These are phyloP conservation scores for Antitype chi DNA, from an alignment of 2,888 invertebrate species.

Conservation along the genomic window DNA sequence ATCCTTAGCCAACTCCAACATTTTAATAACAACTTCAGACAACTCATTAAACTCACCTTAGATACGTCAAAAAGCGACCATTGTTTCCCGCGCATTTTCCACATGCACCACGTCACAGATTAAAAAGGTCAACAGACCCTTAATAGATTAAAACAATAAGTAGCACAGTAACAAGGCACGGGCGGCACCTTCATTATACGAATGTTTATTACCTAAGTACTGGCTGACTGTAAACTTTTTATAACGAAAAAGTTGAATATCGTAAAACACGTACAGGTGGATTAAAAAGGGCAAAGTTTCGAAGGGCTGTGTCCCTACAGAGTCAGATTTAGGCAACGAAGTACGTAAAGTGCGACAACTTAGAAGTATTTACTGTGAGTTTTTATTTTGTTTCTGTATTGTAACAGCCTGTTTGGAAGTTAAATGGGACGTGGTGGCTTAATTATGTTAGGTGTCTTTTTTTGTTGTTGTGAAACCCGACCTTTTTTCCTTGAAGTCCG, in stretches of 20 bases:
- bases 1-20: neutral
- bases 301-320: slow-evolving; percentile 60
- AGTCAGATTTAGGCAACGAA: slow-evolving; percentile 68
- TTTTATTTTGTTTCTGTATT: slow-evolving; percentile 67
- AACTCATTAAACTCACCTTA: slow-evolving; percentile 43
- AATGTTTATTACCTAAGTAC: slow-evolving; percentile 76
- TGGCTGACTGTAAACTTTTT: slow-evolving; percentile 79
- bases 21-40: slow-evolving; percentile 15
- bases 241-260: slow-evolving; percentile 84
- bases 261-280: slow-evolving; percentile 87
- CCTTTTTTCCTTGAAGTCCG: neutral
- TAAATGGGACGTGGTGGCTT: slow-evolving; percentile 62
- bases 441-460: slow-evolving; percentile 47
- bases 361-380: slow-evolving; percentile 64
- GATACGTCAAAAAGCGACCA: slow-evolving; percentile 48
- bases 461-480: slow-evolving; percentile 14
- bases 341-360: slow-evolving; percentile 62
- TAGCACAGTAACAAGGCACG: slow-evolving; percentile 73
- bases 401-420: slow-evolving; percentile 65
- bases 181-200: slow-evolving; percentile 71
- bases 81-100: slow-evolving; percentile 35
- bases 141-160: slow-evolving; percentile 83
- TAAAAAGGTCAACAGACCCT: slow-evolving; percentile 70
- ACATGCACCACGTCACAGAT: slow-evolving; percentile 46
- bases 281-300: slow-evolving; percentile 82